A percentile compares a stretch with the other conserved stretches of the same genome.
These are phyloP conservation scores for Diadromus collaris DNA, from an alignment of 2,888 invertebrate species.

Conservation along the genomic window DNA sequence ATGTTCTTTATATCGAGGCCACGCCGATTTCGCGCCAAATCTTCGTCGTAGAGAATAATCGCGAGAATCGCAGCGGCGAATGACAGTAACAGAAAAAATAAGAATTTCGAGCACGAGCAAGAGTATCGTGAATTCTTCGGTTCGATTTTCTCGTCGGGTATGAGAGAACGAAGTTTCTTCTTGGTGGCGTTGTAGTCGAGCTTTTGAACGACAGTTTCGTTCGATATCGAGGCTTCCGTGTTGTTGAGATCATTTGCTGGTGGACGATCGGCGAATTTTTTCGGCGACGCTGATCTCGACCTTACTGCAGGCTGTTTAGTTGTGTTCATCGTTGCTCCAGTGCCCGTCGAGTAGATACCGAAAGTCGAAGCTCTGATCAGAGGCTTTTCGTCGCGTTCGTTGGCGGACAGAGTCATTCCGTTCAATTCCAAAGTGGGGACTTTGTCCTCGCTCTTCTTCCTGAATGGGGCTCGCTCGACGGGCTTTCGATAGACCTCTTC, in stretches of 20 bases:
- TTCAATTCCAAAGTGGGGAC: slow-evolving; percentile 47
- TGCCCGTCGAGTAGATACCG: neutral
- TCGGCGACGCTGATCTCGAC: slow-evolving; percentile 54
- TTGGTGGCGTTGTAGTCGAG: slow-evolving; percentile 57
- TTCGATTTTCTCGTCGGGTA: slow-evolving; percentile 43
- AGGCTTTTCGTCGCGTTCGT: slow-evolving; percentile 7
- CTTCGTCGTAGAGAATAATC: slow-evolving; percentile 48
- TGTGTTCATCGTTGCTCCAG: neutral
- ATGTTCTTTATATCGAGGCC: slow-evolving; percentile 65
- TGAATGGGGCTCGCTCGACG: neutral
- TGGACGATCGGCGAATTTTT: slow-evolving; percentile 25
- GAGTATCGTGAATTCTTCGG: slow-evolving; percentile 16
- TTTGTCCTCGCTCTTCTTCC: slow-evolving; percentile 5
- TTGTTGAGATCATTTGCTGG: neutral
- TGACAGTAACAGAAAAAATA: slow-evolving; percentile 60
- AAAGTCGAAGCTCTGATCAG: slow-evolving; percentile 50
- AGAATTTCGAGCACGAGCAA: slow-evolving; percentile 38
- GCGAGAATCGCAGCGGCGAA: slow-evolving; percentile 51
- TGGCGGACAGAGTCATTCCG: slow-evolving; percentile 41
- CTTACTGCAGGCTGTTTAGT: slow-evolving; percentile 28
- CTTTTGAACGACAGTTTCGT: neutral
- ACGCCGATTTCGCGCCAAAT: slow-evolving; percentile 59
- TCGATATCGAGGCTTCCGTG: neutral
- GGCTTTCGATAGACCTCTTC: slow-evolving; percentile 49
- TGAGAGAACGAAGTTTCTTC: slow-evolving; percentile 64